Conservation (phyloP, 2,113 vertebrate genomes). For the Archilochus colubris region DNA sequence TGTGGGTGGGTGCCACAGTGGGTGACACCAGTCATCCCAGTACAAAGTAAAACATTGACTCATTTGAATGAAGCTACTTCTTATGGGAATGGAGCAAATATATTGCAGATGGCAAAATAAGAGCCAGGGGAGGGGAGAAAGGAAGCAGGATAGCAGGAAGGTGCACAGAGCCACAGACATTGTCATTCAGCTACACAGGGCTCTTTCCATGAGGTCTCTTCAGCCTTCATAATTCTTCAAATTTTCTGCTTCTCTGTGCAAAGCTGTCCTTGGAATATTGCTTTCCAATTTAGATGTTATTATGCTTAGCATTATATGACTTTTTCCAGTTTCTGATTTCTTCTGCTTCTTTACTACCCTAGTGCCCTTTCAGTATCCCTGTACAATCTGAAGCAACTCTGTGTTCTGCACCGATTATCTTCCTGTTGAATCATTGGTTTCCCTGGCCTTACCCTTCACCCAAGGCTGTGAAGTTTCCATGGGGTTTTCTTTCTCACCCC, state of each 20-base stretch:
- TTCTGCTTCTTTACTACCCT: not conserved
- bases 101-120: not conserved
- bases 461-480: not conserved
- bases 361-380: not conserved
- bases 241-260: not conserved
- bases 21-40: not conserved
- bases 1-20: not conserved
- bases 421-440: not conserved
- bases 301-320: not conserved
- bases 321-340: not conserved
- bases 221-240: not conserved
- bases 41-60: not conserved
- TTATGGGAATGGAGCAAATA: not conserved
- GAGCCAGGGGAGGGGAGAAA: not conserved
- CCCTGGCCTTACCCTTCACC: not conserved
- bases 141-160: not conserved
- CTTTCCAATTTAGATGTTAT: not conserved
- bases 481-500: not conserved
- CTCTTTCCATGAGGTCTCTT: not conserved
- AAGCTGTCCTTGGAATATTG: not conserved
- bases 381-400: not conserved
- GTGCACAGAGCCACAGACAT: too few species aligned
- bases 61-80: not conserved
- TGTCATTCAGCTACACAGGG: not conserved
- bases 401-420: not conserved